Conservation (phyloP, 2,113 vertebrate genomes). For the Myrmecophaga tridactyla region DNA sequence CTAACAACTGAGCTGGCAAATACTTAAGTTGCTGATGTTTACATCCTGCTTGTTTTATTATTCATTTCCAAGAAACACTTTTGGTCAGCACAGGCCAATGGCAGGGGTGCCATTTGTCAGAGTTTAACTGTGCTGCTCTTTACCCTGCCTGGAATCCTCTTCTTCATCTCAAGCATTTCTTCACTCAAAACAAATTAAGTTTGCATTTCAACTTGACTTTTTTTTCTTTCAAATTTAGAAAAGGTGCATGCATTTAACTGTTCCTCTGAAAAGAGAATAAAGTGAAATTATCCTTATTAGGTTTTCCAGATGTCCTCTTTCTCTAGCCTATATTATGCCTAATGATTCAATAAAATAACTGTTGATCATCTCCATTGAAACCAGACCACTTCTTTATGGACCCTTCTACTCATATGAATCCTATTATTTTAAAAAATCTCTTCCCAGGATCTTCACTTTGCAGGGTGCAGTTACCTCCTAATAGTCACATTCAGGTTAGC, state of each 20-base stretch:
- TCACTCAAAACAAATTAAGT: not conserved
- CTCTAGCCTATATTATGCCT: not conserved
- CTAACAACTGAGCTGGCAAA: conserved; percentile 1
- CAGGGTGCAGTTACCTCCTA: not conserved
- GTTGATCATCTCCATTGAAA: not conserved
- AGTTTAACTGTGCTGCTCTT: not conserved
- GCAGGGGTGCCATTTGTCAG: conserved; percentile 22
- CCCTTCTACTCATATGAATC: not conserved
- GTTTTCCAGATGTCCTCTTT: not conserved
- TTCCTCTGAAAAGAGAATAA: not conserved
- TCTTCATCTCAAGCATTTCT: conserved; percentile 19
- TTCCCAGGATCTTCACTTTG: not conserved
- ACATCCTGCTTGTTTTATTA: conserved; percentile 52
- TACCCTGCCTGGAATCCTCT: not conserved
- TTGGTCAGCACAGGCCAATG: not conserved
- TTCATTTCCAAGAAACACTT: conserved; percentile 53
- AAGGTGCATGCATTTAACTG: not conserved
- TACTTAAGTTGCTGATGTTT: not conserved
- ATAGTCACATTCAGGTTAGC: not conserved
- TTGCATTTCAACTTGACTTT: conserved; percentile 16
- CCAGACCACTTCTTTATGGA: not conserved
- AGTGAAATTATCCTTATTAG: not conserved
- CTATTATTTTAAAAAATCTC: not conserved
- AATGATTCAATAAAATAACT: not conserved
- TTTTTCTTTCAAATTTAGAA: conserved; percentile 7